Percentiles rank a stretch among this genome's conserved stretches.
These are phyloP conservation scores for Uropsilus gracilis DNA, from an alignment of 2,113 vertebrate species.

Conservation along the genomic window DNA sequence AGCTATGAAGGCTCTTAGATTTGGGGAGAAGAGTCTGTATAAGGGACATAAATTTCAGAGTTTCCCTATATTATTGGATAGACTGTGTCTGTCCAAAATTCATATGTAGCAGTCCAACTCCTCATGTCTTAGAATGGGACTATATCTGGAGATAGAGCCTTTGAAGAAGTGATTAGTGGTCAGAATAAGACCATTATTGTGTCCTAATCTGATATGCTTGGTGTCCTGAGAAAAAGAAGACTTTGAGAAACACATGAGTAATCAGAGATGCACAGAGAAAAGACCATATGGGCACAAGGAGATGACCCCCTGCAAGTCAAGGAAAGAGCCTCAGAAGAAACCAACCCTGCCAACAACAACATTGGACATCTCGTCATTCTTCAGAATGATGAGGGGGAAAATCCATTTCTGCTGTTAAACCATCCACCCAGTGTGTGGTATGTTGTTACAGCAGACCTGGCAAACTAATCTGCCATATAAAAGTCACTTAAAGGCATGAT, in stretches of 20 bases:
- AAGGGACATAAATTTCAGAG: not conserved
- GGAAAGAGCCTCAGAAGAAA: not conserved
- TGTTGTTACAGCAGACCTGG: not conserved
- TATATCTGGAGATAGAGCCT: not conserved
- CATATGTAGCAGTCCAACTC: not conserved
- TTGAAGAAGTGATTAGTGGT: not conserved
- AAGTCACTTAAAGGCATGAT: not conserved
- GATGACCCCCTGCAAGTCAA: not conserved
- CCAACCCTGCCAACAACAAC: not conserved
- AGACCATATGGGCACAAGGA: not conserved
- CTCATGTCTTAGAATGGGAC: not conserved
- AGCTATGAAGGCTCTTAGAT: not conserved
- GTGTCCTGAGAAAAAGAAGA: not conserved
- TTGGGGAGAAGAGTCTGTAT: not conserved
- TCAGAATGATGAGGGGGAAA: not conserved
- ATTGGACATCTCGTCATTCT: not conserved
- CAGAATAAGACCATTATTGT: not conserved
- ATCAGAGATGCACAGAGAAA: not conserved
- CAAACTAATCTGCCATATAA: not conserved
- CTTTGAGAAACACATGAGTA: not conserved
- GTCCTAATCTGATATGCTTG: not conserved
- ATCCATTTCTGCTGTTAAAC: not conserved
- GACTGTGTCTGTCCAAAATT: not conserved
- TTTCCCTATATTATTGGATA: not conserved
- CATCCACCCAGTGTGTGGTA: not conserved